Evolutionary conservation across 2,797 vertebrate genomes (phyloP).

Genomic region (Bufotes viridis): DNA sequence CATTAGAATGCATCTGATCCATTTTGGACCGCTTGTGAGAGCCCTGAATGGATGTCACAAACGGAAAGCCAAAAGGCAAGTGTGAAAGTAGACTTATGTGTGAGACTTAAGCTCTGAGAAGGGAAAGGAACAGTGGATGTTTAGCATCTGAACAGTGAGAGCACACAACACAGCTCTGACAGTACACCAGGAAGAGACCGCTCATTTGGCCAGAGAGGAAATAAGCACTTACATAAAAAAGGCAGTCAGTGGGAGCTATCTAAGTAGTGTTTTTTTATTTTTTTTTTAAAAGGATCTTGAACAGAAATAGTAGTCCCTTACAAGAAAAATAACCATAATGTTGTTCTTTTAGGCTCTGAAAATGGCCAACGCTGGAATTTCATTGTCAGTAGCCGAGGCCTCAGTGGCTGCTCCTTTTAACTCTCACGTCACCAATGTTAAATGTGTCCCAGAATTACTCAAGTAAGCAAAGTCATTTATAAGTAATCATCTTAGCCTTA

Average conservation of each 20-base stretch:
- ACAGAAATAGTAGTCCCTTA: not conserved
- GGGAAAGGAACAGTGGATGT: not conserved
- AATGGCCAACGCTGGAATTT: constrained; percentile 79
- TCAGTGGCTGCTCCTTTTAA: constrained; percentile 83
- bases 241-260: not conserved
- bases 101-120: not conserved
- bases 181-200: not conserved
- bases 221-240: too few relatives aligned
- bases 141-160: not conserved
- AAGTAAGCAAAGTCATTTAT: constrained; percentile 69
- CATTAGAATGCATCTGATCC: too few relatives aligned
- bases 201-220: too few relatives aligned
- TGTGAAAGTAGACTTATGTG: too few relatives aligned
- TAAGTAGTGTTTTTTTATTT: not conserved
- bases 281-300: not conserved
- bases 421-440: constrained; percentile 73
- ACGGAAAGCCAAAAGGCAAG: too few relatives aligned
- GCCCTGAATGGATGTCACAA: too few relatives aligned
- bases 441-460: constrained; percentile 77
- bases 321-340: not conserved
- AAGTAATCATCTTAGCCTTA: not conserved
- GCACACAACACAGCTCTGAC: not conserved
- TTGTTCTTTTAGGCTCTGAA: constrained; percentile 78
- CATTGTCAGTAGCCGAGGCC: constrained; percentile 78
- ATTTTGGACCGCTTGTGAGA: too few relatives aligned